phyloP scores from a whole-genome alignment of 2,888 invertebrate species.

The Metacarcinus magister region DNA sequence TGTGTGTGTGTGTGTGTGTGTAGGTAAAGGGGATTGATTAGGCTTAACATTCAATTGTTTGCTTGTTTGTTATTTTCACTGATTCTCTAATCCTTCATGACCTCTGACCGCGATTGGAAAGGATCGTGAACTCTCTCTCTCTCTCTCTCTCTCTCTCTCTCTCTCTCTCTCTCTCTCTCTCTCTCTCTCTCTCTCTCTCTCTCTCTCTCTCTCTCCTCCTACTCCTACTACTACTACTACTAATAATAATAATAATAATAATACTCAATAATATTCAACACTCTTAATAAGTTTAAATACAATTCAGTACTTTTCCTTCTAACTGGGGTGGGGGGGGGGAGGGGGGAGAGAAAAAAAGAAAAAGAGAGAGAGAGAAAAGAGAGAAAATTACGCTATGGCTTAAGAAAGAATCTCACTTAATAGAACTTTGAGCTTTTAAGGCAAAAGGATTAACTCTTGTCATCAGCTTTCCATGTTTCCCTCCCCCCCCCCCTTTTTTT shows the following conservation, averaged over 20 bases:
- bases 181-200: conserved; percentile 11
- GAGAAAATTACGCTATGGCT: not conserved
- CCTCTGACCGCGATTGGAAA: not conserved
- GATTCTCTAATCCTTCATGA: not conserved
- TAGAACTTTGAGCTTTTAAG: conserved; percentile 26
- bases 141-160: conserved; percentile 26
- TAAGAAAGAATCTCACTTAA: not conserved
- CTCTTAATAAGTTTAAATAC: conserved; percentile 26
- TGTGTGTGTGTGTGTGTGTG: conserved; percentile 26
- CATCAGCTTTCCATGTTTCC: conserved; percentile 8
- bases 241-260: not conserved
- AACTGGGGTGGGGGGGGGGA: not conserved
- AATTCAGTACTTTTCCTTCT: not conserved
- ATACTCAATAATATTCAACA: not conserved
- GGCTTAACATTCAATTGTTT: not conserved
- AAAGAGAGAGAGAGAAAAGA: not conserved
- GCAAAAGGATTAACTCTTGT: not conserved
- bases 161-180: conserved; percentile 20
- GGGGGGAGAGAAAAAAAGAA: too few relatives aligned
- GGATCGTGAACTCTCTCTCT: not conserved
- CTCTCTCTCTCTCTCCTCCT: not conserved
- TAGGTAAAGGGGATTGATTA: not conserved
- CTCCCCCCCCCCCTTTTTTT: not conserved
- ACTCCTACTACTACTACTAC: not conserved
- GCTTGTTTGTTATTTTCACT: conserved; percentile 26